Conservation (phyloP, 2,797 vertebrate species). For the Hydrophis major region DNA sequence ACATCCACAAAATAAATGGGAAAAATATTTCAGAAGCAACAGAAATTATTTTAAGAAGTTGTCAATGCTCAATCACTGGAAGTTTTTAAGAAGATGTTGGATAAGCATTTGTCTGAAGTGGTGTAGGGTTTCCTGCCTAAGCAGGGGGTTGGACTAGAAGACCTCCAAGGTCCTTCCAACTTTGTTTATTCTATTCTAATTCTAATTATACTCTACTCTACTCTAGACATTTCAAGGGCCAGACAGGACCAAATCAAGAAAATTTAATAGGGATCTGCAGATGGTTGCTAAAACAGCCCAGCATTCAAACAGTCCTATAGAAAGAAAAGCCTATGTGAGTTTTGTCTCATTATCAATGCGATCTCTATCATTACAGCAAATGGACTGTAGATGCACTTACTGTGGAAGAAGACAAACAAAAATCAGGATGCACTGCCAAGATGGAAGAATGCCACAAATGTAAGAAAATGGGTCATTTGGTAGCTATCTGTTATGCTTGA, state of each 20-base stretch:
- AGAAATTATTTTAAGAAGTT: neutral
- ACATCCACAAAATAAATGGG: neutral
- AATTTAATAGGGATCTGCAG: neutral
- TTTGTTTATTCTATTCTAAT: too few relatives aligned
- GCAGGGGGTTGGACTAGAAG: too few relatives aligned
- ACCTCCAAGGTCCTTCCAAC: too few relatives aligned
- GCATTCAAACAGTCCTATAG: neutral
- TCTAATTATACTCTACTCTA: neutral
- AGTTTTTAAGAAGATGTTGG: too few relatives aligned
- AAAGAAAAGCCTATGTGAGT: neutral
- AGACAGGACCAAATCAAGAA: neutral
- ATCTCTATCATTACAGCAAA: neutral
- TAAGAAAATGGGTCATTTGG: neutral
- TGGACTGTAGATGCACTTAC: neutral
- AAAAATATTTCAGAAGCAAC: neutral
- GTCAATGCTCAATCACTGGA: too few relatives aligned
- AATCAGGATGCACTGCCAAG: neutral
- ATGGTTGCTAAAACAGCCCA: neutral
- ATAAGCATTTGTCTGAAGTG: too few relatives aligned
- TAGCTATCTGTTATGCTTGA: neutral
- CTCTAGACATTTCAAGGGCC: neutral
- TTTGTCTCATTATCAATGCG: neutral
- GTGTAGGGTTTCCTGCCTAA: too few relatives aligned
- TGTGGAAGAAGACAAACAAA: neutral
- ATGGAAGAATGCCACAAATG: neutral